Conservation (phyloP, 2,888 invertebrate species). For the Melikaiella ostensackeni region DNA sequence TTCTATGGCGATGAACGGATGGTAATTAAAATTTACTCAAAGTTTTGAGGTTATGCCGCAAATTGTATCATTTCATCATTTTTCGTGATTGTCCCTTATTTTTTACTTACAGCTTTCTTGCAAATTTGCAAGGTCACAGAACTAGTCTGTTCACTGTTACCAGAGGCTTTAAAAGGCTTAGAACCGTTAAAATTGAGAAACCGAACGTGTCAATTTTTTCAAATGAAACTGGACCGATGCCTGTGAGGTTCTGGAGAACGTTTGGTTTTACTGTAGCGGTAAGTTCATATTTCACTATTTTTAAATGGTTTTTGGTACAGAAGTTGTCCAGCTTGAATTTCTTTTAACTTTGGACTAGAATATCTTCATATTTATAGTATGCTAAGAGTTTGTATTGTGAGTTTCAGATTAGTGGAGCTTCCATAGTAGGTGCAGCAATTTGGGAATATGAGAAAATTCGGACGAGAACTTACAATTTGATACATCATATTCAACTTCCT, state of each 20-base stretch:
- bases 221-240: slow-evolving; percentile 77
- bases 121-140: slow-evolving; percentile 57
- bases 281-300: slow-evolving; percentile 64
- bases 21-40: not conserved
- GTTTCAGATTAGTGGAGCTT: slow-evolving; percentile 83
- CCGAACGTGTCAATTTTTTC: slow-evolving; percentile 55
- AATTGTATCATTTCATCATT: not conserved
- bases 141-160: slow-evolving; percentile 58
- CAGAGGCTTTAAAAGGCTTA: slow-evolving; percentile 61
- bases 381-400: slow-evolving; percentile 37
- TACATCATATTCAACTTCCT: slow-evolving; percentile 58
- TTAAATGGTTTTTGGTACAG: slow-evolving; percentile 30
- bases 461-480: slow-evolving; percentile 60
- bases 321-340: slow-evolving; percentile 3
- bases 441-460: slow-evolving; percentile 91
- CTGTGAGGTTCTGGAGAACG: slow-evolving; percentile 80
- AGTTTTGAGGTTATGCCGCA: slow-evolving; percentile 4
- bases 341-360: slow-evolving; percentile 36
- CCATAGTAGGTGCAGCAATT: slow-evolving; percentile 87
- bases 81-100: not conserved
- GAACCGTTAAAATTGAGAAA: slow-evolving; percentile 43
- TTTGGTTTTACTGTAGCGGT: slow-evolving; percentile 83
- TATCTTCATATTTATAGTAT: not conserved
- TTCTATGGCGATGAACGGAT: slow-evolving; percentile 26
- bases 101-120: slow-evolving; percentile 63